These are phyloP conservation scores for Lordiphosa andalusiaca DNA, from an alignment of 2,888 invertebrate genomes.

Conservation along the genomic window DNA sequence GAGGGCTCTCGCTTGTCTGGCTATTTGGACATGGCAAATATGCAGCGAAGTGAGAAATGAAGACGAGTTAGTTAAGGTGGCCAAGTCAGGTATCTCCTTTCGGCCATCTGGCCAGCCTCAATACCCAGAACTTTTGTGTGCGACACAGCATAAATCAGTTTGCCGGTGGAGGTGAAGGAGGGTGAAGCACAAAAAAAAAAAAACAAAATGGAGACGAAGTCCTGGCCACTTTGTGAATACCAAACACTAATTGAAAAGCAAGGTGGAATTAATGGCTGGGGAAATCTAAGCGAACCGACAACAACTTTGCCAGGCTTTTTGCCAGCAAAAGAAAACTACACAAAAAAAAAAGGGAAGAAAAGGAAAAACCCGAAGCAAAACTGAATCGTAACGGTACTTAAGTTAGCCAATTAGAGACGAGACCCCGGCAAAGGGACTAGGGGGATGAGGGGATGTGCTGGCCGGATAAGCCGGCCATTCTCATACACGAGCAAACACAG, in stretches of 20 bases:
- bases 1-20: conserved; percentile 19
- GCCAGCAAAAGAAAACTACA: conserved; percentile 12
- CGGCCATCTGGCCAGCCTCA: conserved; percentile 48
- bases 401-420: conserved; percentile 71
- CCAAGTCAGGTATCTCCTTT: conserved; percentile 56
- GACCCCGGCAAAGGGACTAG: conserved; percentile 24
- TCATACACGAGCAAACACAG: conserved; percentile 38
- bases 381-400: conserved; percentile 71
- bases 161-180: conserved; percentile 24
- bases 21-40: conserved; percentile 66
- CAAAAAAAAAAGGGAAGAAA: conserved; percentile 2
- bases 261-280: conserved; percentile 67
- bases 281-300: conserved; percentile 48
- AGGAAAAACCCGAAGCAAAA: conserved; percentile 44
- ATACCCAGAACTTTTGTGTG: conserved; percentile 14
- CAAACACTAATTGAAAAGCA: conserved; percentile 69
- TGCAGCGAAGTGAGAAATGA: conserved; percentile 74
- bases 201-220: not conserved
- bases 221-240: conserved; percentile 16
- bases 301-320: conserved; percentile 26
- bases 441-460: conserved; percentile 1
- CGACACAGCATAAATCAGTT: conserved; percentile 63
- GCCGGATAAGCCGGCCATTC: conserved; percentile 9
- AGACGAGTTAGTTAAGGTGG: conserved; percentile 73
- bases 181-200: conserved; percentile 2